Percentiles rank a stretch among this genome's conserved stretches.
Conservation (phyloP, 2,888 invertebrate species). For the Meandrusa payeni region DNA sequence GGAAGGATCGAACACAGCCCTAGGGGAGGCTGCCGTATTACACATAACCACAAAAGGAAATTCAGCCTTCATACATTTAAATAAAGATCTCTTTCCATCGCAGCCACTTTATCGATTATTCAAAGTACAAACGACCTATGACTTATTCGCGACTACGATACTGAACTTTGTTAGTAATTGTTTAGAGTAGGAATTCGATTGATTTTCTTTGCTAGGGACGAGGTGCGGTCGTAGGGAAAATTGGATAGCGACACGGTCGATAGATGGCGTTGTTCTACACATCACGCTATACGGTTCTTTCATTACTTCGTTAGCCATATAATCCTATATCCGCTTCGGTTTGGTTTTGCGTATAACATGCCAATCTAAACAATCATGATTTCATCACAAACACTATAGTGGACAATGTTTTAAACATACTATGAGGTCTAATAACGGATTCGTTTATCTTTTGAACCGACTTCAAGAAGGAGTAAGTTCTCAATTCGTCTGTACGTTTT, state of each 20-base stretch:
- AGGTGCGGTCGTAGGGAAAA: conserved; percentile 55
- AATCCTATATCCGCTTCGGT: conserved; percentile 22
- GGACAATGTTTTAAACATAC: not conserved
- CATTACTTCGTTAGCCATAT: conserved; percentile 52
- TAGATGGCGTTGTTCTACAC: conserved; percentile 62
- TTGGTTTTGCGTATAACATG: conserved; percentile 13
- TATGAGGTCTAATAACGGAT: conserved; percentile 5
- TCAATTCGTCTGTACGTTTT: too few species aligned
- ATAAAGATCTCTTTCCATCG: conserved; percentile 45
- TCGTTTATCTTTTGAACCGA: conserved; percentile 16
- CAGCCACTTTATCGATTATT: conserved; percentile 3
- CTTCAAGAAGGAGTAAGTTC: too few species aligned
- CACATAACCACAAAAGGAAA: conserved; percentile 42
- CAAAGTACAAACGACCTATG: conserved; percentile 8
- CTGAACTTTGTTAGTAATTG: conserved; percentile 1
- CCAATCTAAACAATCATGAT: conserved; percentile 14
- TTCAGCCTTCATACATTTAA: conserved; percentile 33
- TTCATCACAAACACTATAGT: conserved; percentile 13
- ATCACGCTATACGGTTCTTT: conserved; percentile 53
- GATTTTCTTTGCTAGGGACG: conserved; percentile 44
- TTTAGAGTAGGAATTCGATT: not conserved
- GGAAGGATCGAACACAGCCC: conserved; percentile 76
- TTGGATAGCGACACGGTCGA: conserved; percentile 54
- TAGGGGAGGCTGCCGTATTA: conserved; percentile 77
- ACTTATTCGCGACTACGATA: not conserved